Base-by-base conservation (phyloP, 2,113 vertebrate genomes). In the Tricholaema leucomelas region DNA sequence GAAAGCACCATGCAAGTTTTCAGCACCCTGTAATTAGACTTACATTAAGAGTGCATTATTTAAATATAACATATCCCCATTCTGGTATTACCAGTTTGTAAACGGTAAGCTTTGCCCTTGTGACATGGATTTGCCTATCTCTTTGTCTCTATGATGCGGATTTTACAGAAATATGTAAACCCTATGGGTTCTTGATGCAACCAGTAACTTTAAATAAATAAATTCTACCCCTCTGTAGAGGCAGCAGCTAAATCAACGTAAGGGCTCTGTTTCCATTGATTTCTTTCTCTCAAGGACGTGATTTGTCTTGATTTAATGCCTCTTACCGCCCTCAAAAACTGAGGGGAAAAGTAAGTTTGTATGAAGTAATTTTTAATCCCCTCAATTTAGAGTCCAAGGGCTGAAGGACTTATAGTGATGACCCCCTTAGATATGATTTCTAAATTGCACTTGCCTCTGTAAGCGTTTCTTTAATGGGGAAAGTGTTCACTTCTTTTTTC, bases 331-430 rank as follows among this genome's bases (percentile, higher is more conserved):
- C 98, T 97, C 98, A 98, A 98, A 97, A 98, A 97, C 96, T 96
- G 98, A 98, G 98, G 97, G 96, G 97, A 98, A 98, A 98, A 98
- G 97, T 97, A 97, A 98, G 97, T 98, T 97, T 94, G 96, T 81
- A 98, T 94, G 96, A 97, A 96, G 96, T 96, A 97, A 98, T 97
- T 98, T 98, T 98, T 98, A 98, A 98, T 98, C 98, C 98, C 99
- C 98, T 97, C 98, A 98, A 98, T 99, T 99, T 99, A 99, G 99
- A 99, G 99, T 99, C 99, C 98, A 98, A 99, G 99, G 99, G 99
- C 98, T 98, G 97, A 99, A 98, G 99, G 99, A 99, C 99, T 99
- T 97, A 97, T 98, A 97, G 96, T 97, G 97, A 98, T 98, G 98
- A 98, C 99, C 99, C 99, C 98, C 98, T 99, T 98, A 99, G 98